These are phyloP conservation scores for Ametastegia equiseti DNA, from an alignment of 2,888 invertebrate genomes.

Conservation along the genomic window DNA sequence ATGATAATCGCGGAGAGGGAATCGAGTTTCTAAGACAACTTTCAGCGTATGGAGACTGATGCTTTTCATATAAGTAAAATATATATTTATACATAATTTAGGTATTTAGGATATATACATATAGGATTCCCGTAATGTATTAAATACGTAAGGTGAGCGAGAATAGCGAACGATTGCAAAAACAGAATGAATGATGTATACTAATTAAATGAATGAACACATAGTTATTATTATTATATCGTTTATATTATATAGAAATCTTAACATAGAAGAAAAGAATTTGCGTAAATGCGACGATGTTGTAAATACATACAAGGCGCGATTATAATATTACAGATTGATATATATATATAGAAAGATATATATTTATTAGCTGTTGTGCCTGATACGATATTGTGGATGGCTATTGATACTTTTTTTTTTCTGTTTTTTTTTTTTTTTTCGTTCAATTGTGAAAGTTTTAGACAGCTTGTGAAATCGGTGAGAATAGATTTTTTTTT, in stretches of 20 bases:
- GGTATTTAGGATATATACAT: too few relatives aligned
- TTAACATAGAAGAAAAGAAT: not conserved
- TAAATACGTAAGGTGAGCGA: conserved; percentile 64
- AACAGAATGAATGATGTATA: not conserved
- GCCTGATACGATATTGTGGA: conserved; percentile 54
- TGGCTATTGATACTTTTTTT: conserved; percentile 36
- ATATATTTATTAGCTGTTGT: conserved; percentile 69
- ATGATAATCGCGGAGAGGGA: conserved; percentile 33
- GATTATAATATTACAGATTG: conserved; percentile 36
- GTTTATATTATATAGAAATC: conserved; percentile 35
- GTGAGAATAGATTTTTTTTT: conserved; percentile 1
- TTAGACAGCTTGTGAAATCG: conserved; percentile 21
- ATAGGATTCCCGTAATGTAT: conserved; percentile 69
- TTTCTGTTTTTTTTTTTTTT: not conserved
- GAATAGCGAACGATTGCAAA: not conserved
- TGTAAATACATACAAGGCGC: conserved; percentile 34
- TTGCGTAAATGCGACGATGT: conserved; percentile 18
- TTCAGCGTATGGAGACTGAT: conserved; percentile 73
- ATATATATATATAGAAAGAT: conserved; percentile 43
- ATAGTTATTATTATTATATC: conserved; percentile 19
- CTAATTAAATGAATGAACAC: conserved; percentile 11
- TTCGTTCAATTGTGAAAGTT: conserved; percentile 50
- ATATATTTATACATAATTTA: conserved; percentile 72
- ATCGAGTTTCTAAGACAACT: conserved; percentile 61
- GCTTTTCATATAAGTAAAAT: conserved; percentile 76